phyloP scores from a whole-genome alignment of 2,113 vertebrate genomes.

The Siphamia tubifer region DNA sequence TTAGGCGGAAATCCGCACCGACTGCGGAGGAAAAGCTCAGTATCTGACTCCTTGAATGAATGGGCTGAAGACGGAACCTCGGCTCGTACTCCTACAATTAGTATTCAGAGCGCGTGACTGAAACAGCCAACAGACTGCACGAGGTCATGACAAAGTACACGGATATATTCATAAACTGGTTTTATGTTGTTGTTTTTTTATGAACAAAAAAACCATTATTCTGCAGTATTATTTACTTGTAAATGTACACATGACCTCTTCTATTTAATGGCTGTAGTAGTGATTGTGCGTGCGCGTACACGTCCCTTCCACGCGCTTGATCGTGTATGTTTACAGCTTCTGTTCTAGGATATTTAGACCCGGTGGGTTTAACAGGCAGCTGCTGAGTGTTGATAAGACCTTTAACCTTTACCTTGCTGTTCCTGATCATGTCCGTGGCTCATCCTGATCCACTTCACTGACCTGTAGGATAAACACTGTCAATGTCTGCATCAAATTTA shows the following conservation, averaged over 20 bases:
- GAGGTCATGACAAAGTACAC: conserved; percentile 28
- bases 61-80: conserved; percentile 44
- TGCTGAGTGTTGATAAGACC: conserved; percentile 25
- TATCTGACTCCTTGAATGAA: conserved; percentile 41
- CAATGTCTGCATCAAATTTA: too few relatives aligned
- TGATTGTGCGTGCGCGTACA: neutral
- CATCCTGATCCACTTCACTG: too few relatives aligned
- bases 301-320: neutral
- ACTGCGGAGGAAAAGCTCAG: conserved; percentile 16
- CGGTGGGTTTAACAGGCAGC: conserved; percentile 39
- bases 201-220: too few relatives aligned
- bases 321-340: neutral
- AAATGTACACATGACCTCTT: too few relatives aligned
- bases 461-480: too few relatives aligned
- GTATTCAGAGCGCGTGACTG: conserved; percentile 23
- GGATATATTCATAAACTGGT: too few relatives aligned
- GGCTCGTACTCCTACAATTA: conserved; percentile 33
- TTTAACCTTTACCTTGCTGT: conserved; percentile 16
- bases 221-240: too few relatives aligned
- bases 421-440: too few relatives aligned
- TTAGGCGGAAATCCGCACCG: conserved; percentile 30
- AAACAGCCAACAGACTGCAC: too few relatives aligned
- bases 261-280: neutral
- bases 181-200: too few relatives aligned
- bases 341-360: conserved; percentile 9